Evolutionary conservation across 2,888 invertebrate species (phyloP), one percentile per base, ranked within the genome.

Genomic region (Seira musarum): DNA sequence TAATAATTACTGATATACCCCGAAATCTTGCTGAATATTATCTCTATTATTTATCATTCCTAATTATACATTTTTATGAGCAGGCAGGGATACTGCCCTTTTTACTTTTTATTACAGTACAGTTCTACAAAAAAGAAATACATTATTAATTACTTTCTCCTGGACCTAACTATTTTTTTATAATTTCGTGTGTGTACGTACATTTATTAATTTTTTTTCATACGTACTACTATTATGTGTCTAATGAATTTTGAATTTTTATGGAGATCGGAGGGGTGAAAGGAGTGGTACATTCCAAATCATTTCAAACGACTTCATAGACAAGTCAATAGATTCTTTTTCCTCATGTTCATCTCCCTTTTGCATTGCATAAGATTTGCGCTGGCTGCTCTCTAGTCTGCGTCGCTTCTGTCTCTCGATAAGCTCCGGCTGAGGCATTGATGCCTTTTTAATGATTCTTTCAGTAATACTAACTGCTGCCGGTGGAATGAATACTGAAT

Each of bases 251-350:
- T 30, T 21, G 24, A 61, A 73, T 69, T 82, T 30, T 79, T 67
- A 83, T 69, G 84, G 84, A 71, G 84, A 84, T 81, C 84, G 64
- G 6, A 84, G 80, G 30, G 84, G 84, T 35, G 84, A 84, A 46
- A 84, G 72, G 17, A 81, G 75, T 46, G 79, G 81, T 63, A 61
- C 63, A 35, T 69, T 80, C 82, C 75, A 81, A 65, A 82, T 82
- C 80, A 84, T 81, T 77, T 84, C 84, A 71, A 84, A 82, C 8
- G 82, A 79, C 60, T 84, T 84, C 73, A 84, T 76, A 8, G 84
- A 81, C 57, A 80, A 72, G 53, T 84, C 84, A 40, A 84, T 81
- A 15, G 67, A 74, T 40, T 84, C 84, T 70, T 64, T 69, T 17
- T 81, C 73, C 46, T 78, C 70, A 15, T 82, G 82, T 61, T 84